Conservation (phyloP, 1,140 invertebrate species). For the Onthophagus taurus region DNA sequence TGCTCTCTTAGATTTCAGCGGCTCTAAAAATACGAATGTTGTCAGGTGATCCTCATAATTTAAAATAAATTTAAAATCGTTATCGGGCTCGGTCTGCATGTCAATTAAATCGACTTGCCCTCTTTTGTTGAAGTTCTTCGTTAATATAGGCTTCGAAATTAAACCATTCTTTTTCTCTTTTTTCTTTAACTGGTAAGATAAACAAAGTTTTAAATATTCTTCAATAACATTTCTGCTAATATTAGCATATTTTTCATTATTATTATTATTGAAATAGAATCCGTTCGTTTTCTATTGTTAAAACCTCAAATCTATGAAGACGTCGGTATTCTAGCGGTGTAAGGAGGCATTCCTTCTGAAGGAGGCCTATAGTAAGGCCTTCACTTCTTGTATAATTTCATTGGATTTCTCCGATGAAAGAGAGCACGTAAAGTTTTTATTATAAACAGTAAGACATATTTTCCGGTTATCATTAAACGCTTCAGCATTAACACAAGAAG, state of each 20-base stretch:
- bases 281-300: no score
- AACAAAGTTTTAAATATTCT: slow-evolving; percentile 3
- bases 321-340: no score
- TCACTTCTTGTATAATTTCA: no score
- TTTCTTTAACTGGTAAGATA: background rate
- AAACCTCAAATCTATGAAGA: no score
- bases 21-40: no score
- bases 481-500: no score
- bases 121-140: slow-evolving; percentile 1
- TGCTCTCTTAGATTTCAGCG: background rate
- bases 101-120: background rate
- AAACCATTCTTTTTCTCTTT: background rate
- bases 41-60: background rate
- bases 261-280: no score
- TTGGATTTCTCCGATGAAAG: no score
- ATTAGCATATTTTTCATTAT: background rate
- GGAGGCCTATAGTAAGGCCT: background rate
- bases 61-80: slow-evolving; percentile 5
- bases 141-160: background rate
- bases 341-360: no score
- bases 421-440: no score
- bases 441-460: no score
- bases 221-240: slow-evolving; percentile 2
- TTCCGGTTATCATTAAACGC: no score
- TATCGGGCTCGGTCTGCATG: background rate